Base-by-base conservation (phyloP, 2,888 invertebrate species). In the Cephus nigrinus region DNA sequence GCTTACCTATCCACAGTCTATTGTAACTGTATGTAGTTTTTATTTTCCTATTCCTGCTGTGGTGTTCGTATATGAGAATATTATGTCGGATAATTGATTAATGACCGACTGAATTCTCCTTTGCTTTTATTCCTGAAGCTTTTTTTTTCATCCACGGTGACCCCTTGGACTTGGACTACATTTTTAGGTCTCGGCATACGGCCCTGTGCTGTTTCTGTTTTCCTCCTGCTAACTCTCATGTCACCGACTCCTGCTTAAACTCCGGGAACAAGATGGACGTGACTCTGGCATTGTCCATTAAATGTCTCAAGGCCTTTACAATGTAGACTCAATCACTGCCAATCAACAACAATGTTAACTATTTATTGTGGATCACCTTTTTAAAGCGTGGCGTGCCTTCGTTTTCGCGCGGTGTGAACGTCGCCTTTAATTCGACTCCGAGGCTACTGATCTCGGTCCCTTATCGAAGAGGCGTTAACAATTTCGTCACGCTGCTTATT, bases 291-390 rank as follows among this genome's bases (percentile, higher is more conserved):
- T 33, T 33, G 71, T 31, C 32, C 73, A 73, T 78, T 73, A 76
- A 82, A 75, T 77, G 84, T 83, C 84, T 88, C 89, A 89, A 89
- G 89, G 89, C 76, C 89, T 87, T 89, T 85, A 84, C 78, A 89
- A 90, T 89, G 85, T 88, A 89, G 83, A 81, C 83, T 83, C 89
- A 89, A 90, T 89, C 88, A 86, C 84, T 82, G 82, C 81, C 88
- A 90, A 88, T 90, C 87, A 87, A 84, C 85, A 81, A 79, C 82
- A 84, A 86, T 87, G 84, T 83, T 81, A 83, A 83, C 86, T 85
- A 85, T 85, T 85, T 82, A 82, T 75, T 79, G 76, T 76, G 78
- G 78, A 68, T 81, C 80, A 82, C 82, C 84, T 86, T 84, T 76
- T 81, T 76, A 68, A 40, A 55, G 55, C 55, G 55, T 55, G 23